These are phyloP conservation scores for Drosophila hamatofila DNA, from an alignment of 2,888 invertebrate genomes.

Conservation along the genomic window DNA sequence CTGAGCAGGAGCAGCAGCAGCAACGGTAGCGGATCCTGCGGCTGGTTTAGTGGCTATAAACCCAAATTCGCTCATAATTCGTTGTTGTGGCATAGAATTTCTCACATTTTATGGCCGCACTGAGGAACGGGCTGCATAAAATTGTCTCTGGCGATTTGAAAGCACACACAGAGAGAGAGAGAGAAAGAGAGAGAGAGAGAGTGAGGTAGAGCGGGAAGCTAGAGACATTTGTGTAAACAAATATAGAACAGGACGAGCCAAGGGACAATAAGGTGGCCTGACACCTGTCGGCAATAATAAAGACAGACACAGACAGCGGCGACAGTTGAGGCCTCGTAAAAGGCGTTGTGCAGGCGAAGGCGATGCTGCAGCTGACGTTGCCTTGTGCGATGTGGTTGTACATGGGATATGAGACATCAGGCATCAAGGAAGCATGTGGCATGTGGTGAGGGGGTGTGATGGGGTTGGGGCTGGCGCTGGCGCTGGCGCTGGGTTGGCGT, in stretches of 20 bases:
- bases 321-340: constrained; percentile 50
- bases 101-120: constrained; percentile 67
- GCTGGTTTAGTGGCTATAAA: constrained; percentile 73
- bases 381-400: constrained; percentile 13
- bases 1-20: not conserved
- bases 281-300: constrained; percentile 66
- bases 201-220: not conserved
- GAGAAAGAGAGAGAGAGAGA: not conserved
- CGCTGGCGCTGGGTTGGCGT: too few species aligned
- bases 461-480: constrained; percentile 4
- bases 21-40: constrained; percentile 33
- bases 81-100: constrained; percentile 61
- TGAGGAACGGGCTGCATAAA: constrained; percentile 60
- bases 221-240: constrained; percentile 13
- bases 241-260: constrained; percentile 22
- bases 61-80: constrained; percentile 77
- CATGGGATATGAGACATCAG: constrained; percentile 18
- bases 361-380: constrained; percentile 19
- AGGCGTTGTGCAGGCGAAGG: constrained; percentile 22
- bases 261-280: constrained; percentile 58
- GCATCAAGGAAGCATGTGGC: not conserved
- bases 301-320: constrained; percentile 31
- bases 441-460: too few species aligned
- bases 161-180: not conserved
- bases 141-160: constrained; percentile 69